Evolutionary conservation across 1,140 invertebrate genomes (phyloP), one percentile per base, ranked within the genome.

Genomic region (Maconellicoccus hirsutus): DNA sequence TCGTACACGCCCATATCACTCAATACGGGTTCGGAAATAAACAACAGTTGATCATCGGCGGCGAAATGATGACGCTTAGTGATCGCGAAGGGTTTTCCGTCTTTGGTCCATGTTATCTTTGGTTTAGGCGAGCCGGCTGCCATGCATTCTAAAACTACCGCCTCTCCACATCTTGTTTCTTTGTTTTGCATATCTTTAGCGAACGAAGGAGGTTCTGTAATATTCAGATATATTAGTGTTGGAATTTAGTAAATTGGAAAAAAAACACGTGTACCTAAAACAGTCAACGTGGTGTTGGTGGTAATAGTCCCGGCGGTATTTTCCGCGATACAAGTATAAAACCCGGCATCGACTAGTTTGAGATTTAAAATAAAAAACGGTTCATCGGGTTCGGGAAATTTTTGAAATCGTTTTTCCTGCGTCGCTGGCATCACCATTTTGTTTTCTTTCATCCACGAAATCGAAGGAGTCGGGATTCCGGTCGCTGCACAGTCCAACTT

Each of bases 361-460:
- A 93, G 90, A 81, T 94, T 88, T 8, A 93, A 84, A 73, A 98
- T 98, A 76, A 96, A 93, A 76, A 97, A 93, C 1, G 89, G 86
- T 79, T 96, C 91, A 79, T 98, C 94, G 23, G 86, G 0, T 91
- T 89, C 85, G 94, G 93, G 38, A 96, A n/a, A n/a, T n/a, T n/a
- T 91, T 78, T 93, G 89, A 87, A 98, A 90, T 23, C 96, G 82
- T 59, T 94, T 85, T 79, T 98, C 95, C 71, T 89, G 84, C 16
- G 95, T 95, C 8, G 96, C 95, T 10, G 94, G 94, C 79, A 98
- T 98, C 79, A 96, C 90, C 78, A 91, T 91, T 0, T 90, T 92
- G n/a, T 90, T 92, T 82, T 96, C 94, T 80, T 98, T 97, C 76
- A 93, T 89, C 87, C 94, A 93, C 0, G 90, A 87, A 74, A 96